Base-by-base conservation (phyloP, 2,888 invertebrate species). In the Lithosia quadra region DNA sequence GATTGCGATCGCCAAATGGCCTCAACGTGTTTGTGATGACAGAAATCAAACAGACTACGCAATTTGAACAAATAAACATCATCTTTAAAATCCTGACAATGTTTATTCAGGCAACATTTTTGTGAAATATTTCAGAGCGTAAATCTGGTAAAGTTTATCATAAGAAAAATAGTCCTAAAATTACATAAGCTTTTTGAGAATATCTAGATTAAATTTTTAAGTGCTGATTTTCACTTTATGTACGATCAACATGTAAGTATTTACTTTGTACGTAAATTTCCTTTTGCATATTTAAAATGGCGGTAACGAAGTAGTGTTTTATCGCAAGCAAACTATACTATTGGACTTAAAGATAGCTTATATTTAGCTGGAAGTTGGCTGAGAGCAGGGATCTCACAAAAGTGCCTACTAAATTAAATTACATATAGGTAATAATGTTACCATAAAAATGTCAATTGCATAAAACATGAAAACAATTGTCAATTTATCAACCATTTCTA, bases 71-170 rank as follows among this genome's bases (percentile, higher is more conserved):
- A 39, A 60, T 60, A 60, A 60, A 60, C 24, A 24, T 10, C 15
- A 15, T 7, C 15, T 34, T 36, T 15, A 60, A 24, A 56, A 56
- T 28, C 56, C 24, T 56, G 56, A 56, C 22, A 56, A 13, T 56
- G 56, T 56, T 56, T 56, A 56, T 28, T 24, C 56, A 56, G 56
- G 15, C 24, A 56, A 24, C 56, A 24, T 56, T 56, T 56, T 56
- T 56, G 49, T 56, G 28, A 24, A 56, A 24, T 24, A 56, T 15
- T 56, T 15, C 24, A 56, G 24, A 7, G 56, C 22, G 15, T 59
- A 49, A 49, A n/a, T 49, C 49, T 49, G 49, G 49, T 49, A 49
- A n/a, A 49, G 49, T 49, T 49, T 49, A 49, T n/a, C 7, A n/a
- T 49, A 49, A n/a, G 49, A 49, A 49, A n/a, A 18, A 49, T 5